A percentile compares a stretch with the other conserved stretches of the same genome.
These are phyloP conservation scores for Pterois miles DNA, from an alignment of 2,797 vertebrate species.

Conservation along the genomic window DNA sequence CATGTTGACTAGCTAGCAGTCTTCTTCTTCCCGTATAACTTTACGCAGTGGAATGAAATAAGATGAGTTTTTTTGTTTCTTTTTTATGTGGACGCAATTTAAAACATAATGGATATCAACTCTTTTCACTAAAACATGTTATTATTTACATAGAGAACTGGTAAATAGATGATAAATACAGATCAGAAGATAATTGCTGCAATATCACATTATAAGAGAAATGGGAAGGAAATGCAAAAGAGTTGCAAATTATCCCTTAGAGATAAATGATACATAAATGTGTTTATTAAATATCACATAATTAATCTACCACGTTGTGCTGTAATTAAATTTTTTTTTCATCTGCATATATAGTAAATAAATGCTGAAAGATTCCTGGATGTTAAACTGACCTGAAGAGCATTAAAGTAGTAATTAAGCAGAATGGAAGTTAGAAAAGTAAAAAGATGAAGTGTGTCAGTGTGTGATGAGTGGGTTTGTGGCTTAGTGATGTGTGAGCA, in stretches of 20 bases:
- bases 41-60: not conserved
- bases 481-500: conserved; percentile 4
- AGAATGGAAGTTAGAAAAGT: not conserved
- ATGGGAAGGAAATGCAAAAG: not conserved
- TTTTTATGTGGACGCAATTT: not conserved
- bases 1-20: not conserved
- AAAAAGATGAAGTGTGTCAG: not conserved
- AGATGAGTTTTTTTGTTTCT: not conserved
- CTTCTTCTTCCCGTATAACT: not conserved
- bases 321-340: not conserved
- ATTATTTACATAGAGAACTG: not conserved
- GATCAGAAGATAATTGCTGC: not conserved
- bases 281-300: not conserved
- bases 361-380: not conserved
- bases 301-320: not conserved
- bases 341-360: not conserved
- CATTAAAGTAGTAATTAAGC: not conserved
- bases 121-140: not conserved
- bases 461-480: not conserved
- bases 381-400: not conserved
- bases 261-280: not conserved
- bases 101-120: not conserved
- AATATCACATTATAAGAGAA: not conserved
- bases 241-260: not conserved
- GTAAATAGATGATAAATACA: not conserved